phyloP scores from a whole-genome alignment of 1,140 invertebrate species.

The Lepidurus couesii region DNA sequence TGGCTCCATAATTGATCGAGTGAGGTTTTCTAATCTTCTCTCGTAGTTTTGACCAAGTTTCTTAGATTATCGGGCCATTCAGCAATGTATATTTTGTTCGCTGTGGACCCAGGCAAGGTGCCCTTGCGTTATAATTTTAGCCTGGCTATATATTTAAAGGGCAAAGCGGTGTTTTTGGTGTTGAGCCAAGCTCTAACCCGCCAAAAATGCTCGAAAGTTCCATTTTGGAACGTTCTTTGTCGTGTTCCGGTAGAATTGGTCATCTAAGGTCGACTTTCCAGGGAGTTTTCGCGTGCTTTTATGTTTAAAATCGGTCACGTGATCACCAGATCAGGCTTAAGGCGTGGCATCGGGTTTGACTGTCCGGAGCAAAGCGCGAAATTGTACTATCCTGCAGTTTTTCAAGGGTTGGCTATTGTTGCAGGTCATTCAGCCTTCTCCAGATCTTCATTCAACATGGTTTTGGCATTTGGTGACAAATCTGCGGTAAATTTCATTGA shows the following conservation, averaged over 20 bases:
- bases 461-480: not conserved
- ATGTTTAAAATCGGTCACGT: too few relatives aligned
- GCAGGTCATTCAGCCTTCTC: not conserved
- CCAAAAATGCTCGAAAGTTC: too few relatives aligned
- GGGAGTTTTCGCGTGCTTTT: too few relatives aligned
- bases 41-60: not conserved
- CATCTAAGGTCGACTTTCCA: too few relatives aligned
- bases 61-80: not conserved
- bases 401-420: not conserved
- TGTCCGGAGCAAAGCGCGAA: not conserved
- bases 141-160: not conserved
- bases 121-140: constrained; percentile 19
- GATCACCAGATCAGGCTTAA: too few relatives aligned
- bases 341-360: not conserved
- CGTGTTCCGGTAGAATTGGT: too few relatives aligned
- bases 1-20: not conserved
- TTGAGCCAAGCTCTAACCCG: too few relatives aligned
- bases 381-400: not conserved
- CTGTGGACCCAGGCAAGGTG: not conserved
- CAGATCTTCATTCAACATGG: not conserved
- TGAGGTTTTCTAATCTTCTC: not conserved
- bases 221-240: too few relatives aligned
- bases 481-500: not conserved
- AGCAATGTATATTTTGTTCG: not conserved
- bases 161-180: not conserved